A percentile compares a stretch with the other conserved stretches of the same genome.
phyloP scores from a whole-genome alignment of 2,113 vertebrate genomes.

The Otus sunia region DNA sequence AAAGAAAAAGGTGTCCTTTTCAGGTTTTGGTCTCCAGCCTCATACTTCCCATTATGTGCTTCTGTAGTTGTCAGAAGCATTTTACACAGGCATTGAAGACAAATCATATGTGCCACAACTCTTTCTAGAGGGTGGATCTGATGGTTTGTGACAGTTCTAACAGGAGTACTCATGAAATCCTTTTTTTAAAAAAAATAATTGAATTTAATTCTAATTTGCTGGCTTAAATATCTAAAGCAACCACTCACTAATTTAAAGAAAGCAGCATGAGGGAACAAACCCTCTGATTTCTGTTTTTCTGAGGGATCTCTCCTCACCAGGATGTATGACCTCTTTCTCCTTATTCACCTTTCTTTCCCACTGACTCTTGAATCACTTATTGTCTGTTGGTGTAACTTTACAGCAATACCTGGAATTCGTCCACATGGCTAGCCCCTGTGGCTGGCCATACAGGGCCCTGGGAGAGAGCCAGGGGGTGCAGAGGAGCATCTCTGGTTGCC shows the following conservation, averaged over 20 bases:
- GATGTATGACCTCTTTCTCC: neutral
- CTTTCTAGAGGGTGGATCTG: neutral
- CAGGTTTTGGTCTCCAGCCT: neutral
- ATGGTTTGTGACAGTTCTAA: neutral
- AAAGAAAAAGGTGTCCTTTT: neutral
- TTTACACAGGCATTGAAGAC: neutral
- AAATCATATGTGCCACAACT: neutral
- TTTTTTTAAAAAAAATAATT: neutral
- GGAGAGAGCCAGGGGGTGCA: too few relatives aligned
- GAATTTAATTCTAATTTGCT: neutral
- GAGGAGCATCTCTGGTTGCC: neutral
- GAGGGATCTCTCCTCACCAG: neutral
- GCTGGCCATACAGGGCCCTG: rapidly evolving
- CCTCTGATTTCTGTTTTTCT: neutral
- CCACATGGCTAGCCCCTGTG: rapidly evolving
- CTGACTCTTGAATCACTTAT: neutral
- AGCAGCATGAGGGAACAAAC: neutral
- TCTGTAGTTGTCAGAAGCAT: neutral
- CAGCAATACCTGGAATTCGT: neutral
- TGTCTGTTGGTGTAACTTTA: neutral
- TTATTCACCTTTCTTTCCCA: neutral
- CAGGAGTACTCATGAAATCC: neutral
- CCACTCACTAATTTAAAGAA: neutral
- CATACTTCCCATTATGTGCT: neutral
- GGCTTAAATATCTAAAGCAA: neutral